Percentiles rank a stretch among this genome's conserved stretches.
These are phyloP conservation scores for Cololabis saira DNA, from an alignment of 2,113 vertebrate species.

Conservation along the genomic window DNA sequence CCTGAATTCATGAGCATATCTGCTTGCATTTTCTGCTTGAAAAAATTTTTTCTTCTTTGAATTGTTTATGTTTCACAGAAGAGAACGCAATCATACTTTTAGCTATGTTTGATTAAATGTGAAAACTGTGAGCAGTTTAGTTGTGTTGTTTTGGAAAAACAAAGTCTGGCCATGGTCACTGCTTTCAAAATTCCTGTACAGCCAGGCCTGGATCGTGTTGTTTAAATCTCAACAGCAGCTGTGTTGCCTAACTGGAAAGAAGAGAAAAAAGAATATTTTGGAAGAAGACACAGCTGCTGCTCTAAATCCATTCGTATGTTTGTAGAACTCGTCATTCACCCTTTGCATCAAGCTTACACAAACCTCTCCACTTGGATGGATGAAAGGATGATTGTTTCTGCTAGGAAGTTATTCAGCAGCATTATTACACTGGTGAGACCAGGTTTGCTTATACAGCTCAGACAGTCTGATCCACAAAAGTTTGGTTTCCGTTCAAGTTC, in stretches of 20 bases:
- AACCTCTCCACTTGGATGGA: neutral
- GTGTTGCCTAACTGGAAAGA: constrained; percentile 4
- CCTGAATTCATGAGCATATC: too few species aligned
- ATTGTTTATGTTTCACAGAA: too few species aligned
- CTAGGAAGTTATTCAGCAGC: neutral
- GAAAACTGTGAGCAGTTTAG: neutral
- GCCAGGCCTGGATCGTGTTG: neutral
- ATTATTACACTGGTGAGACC: constrained; percentile 27
- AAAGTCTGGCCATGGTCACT: neutral
- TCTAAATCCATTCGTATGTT: constrained; percentile 28
- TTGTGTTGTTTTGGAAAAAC: neutral
- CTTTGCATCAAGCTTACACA: neutral
- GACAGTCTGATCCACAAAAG: neutral
- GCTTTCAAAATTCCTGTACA: constrained; percentile 1
- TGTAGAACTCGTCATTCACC: constrained; percentile 4
- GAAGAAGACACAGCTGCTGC: constrained; percentile 29
- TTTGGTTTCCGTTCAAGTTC: neutral
- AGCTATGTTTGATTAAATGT: too few species aligned
- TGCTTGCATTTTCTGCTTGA: too few species aligned
- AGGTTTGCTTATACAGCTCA: constrained; percentile 17
- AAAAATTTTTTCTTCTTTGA: too few species aligned
- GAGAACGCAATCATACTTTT: too few species aligned
- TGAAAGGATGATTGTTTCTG: constrained; percentile 4
- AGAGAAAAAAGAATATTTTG: neutral
- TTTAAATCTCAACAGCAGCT: constrained; percentile 28